Evolutionary conservation across 2,113 vertebrate genomes (phyloP).

Genomic region (Himantopus leucocephalus): DNA sequence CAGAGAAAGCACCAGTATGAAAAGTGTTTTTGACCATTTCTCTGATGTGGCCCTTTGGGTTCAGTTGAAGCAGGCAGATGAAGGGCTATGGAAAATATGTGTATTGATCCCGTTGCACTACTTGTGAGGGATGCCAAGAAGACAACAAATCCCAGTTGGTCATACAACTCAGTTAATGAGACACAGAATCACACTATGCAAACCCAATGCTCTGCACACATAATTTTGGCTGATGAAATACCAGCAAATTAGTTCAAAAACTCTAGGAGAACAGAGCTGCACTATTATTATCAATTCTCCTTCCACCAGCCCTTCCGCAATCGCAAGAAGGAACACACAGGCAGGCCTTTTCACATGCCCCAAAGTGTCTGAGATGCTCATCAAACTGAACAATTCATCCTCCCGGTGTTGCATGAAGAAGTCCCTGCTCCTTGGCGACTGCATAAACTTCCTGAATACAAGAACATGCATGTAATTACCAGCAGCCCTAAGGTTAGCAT

Average conservation of each 20-base stretch:
- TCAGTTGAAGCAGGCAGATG: not conserved
- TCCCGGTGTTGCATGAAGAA: slow-evolving; percentile 20
- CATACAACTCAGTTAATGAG: not conserved
- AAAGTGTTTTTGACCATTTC: not conserved
- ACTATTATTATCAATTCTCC: not conserved
- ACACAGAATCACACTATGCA: not conserved
- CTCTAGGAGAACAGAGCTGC: not conserved
- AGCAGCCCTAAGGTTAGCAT: slow-evolving; percentile 54
- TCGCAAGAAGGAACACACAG: slow-evolving; percentile 11
- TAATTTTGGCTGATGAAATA: not conserved
- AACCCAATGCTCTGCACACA: not conserved
- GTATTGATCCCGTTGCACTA: not conserved
- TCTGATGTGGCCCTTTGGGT: not conserved
- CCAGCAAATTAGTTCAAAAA: slow-evolving; percentile 1
- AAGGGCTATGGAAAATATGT: not conserved
- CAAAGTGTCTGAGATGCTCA: slow-evolving; percentile 23
- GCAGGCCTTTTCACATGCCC: slow-evolving; percentile 8
- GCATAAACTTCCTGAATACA: slow-evolving; percentile 30
- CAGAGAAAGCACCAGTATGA: not conserved
- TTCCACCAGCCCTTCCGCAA: not conserved
- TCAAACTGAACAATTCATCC: slow-evolving; percentile 7
- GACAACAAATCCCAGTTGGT: not conserved
- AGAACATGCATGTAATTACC: slow-evolving; percentile 53
- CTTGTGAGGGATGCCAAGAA: not conserved
- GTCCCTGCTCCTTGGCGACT: slow-evolving; percentile 31